A percentile compares a stretch with the other conserved stretches of the same genome.
Conservation (phyloP, 1,140 invertebrate genomes). For the Homalodisca vitripennis region DNA sequence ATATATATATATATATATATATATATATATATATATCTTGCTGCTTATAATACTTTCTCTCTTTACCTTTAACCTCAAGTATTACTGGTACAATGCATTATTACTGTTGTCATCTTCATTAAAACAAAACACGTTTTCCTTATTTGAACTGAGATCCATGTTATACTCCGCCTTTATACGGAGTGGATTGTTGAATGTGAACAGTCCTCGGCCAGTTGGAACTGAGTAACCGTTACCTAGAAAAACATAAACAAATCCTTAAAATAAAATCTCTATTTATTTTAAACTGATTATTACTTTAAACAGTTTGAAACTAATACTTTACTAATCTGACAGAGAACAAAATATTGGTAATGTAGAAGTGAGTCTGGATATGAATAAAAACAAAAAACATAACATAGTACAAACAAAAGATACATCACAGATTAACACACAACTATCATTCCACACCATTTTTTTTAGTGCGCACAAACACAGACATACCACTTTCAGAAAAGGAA, state of each 20-base stretch:
- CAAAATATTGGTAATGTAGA: not conserved
- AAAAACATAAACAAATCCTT: not conserved
- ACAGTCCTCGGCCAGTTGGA: not conserved
- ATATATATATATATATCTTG: too few relatives aligned
- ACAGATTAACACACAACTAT: not conserved
- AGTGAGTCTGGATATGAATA: not conserved
- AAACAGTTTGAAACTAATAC: not conserved
- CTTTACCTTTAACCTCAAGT: too few relatives aligned
- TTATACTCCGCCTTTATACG: not conserved
- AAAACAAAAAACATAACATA: not conserved
- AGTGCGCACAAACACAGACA: too few relatives aligned
- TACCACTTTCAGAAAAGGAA: too few relatives aligned
- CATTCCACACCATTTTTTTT: too few relatives aligned
- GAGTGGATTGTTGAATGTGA: not conserved
- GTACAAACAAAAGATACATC: not conserved
- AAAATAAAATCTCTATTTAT: not conserved
- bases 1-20: too few relatives aligned
- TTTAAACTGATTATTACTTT: not conserved
- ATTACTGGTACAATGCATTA: too few relatives aligned
- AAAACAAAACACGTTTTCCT: slow-evolving; percentile 2
- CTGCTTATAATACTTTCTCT: too few relatives aligned
- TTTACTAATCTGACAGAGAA: not conserved
- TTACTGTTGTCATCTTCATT: slow-evolving; percentile 18
- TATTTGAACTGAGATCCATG: not conserved
- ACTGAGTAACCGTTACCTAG: not conserved